These are phyloP conservation scores for Paedocypris micromegethes DNA, from an alignment of 2,797 vertebrate genomes.

Conservation along the genomic window DNA sequence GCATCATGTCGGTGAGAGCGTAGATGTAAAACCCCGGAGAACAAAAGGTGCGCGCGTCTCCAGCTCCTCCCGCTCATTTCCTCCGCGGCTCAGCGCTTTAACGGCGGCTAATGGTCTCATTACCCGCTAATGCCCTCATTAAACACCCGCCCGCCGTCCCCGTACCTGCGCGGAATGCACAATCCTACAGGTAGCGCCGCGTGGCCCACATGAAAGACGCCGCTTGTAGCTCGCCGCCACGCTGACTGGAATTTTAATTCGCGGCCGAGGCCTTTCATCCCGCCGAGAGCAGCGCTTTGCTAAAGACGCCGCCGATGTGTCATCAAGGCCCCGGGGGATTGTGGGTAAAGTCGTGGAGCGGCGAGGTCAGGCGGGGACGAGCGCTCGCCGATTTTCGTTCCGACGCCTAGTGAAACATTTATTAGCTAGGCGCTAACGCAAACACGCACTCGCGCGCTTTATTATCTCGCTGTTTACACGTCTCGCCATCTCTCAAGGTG, in stretches of 20 bases:
- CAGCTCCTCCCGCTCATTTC: conserved; percentile 4
- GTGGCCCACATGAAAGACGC: conserved; percentile 49
- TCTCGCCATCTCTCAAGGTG: too few relatives aligned
- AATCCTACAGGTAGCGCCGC: conserved; percentile 46
- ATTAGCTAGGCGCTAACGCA: neutral
- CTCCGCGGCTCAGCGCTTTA: neutral
- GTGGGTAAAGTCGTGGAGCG: neutral
- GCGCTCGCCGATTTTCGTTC: neutral
- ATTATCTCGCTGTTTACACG: too few relatives aligned
- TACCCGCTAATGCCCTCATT: conserved; percentile 22
- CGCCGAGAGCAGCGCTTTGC: too few relatives aligned
- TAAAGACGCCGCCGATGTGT: neutral
- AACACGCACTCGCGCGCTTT: too few relatives aligned
- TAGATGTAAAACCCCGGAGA: too few relatives aligned
- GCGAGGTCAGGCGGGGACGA: neutral
- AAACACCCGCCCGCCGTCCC: neutral
- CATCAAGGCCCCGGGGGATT: conserved; percentile 3
- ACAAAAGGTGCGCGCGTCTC: neutral
- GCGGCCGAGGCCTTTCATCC: neutral
- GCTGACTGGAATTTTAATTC: conserved; percentile 68
- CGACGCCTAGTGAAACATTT: conserved; percentile 4
- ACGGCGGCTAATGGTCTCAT: conserved; percentile 17
- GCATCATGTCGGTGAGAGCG: too few relatives aligned
- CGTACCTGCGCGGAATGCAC: conserved; percentile 9
- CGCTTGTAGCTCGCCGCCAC: conserved; percentile 48